Evolutionary conservation across 2,888 invertebrate species (phyloP).

Genomic region (Spodoptera littoralis): DNA sequence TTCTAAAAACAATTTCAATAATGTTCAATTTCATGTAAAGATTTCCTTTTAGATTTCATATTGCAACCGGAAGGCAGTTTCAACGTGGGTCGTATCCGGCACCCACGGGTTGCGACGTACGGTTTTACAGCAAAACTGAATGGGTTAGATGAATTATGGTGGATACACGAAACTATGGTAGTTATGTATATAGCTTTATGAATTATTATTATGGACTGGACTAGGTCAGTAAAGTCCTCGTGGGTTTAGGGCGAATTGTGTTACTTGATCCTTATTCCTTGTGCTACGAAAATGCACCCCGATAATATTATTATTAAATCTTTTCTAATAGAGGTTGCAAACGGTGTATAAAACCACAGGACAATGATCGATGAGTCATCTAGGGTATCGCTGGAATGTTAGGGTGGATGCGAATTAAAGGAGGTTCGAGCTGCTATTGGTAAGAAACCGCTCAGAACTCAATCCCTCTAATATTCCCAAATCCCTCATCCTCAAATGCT

Average conservation of each 20-base stretch:
- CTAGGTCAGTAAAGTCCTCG: constrained; percentile 32
- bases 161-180: constrained; percentile 2
- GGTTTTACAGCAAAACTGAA: constrained; percentile 45
- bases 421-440: no score
- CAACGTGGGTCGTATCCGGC: constrained; percentile 53
- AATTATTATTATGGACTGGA: constrained; percentile 33
- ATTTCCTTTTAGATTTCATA: constrained; percentile 42
- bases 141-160: constrained; percentile 42
- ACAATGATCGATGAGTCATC: no score
- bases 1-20: constrained; percentile 19
- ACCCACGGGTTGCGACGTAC: constrained; percentile 50
- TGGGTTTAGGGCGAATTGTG: background rate
- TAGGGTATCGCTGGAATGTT: no score
- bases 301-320: no score
- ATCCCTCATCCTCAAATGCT: no score
- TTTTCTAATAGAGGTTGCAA: no score
- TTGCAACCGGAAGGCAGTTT: constrained; percentile 47
- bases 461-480: no score
- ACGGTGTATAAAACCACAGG: no score
- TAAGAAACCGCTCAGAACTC: no score
- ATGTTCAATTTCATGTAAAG: constrained; percentile 24
- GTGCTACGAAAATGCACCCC: no score
- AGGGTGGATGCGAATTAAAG: no score
- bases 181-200: constrained; percentile 26
- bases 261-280: no score